phyloP scores from a whole-genome alignment of 64 coral and sea anemone genomes.

The Porites australiensis region DNA sequence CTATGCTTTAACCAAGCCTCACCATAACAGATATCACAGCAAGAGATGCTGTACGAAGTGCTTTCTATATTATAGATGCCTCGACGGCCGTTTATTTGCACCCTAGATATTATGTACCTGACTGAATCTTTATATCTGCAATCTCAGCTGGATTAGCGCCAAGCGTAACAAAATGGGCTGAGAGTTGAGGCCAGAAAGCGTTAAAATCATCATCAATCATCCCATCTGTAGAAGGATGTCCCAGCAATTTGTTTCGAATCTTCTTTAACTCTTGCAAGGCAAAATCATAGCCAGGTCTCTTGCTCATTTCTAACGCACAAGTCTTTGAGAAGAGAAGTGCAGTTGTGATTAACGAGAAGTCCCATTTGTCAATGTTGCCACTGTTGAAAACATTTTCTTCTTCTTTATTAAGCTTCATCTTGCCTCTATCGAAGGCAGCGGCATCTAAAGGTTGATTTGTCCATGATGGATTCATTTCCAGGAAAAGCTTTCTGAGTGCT shows the following conservation, averaged over 20 bases:
- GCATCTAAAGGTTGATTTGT: conserved; percentile 46
- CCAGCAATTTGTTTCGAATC: conserved; percentile 31
- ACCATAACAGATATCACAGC: no score
- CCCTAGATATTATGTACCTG: background rate
- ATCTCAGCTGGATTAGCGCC: conserved; percentile 16
- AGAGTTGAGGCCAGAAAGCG: conserved; percentile 23
- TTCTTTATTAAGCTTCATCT: conserved; percentile 27
- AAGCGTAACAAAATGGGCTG: background rate
- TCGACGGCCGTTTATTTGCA: no score
- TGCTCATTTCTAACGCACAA: conserved; percentile 18
- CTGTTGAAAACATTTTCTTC: conserved; percentile 50
- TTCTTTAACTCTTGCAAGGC: conserved; percentile 32
- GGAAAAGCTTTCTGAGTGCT: conserved; percentile 47
- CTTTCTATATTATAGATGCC: no score
- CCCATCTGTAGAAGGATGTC: conserved; percentile 32
- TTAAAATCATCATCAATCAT: conserved; percentile 60
- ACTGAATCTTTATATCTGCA: background rate
- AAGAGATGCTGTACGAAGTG: no score
- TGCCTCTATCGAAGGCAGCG: background rate
- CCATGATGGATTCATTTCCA: conserved; percentile 64
- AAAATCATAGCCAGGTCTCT: conserved; percentile 1
- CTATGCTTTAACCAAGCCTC: no score
- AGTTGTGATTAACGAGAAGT: conserved; percentile 69
- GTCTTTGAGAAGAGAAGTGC: conserved; percentile 38
- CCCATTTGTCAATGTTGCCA: conserved; percentile 73